Percentiles rank a stretch among this genome's conserved stretches.
phyloP scores from a whole-genome alignment of 30 jellyfish, hydroid and myxozoan species.

The Rhopilema esculentum region DNA sequence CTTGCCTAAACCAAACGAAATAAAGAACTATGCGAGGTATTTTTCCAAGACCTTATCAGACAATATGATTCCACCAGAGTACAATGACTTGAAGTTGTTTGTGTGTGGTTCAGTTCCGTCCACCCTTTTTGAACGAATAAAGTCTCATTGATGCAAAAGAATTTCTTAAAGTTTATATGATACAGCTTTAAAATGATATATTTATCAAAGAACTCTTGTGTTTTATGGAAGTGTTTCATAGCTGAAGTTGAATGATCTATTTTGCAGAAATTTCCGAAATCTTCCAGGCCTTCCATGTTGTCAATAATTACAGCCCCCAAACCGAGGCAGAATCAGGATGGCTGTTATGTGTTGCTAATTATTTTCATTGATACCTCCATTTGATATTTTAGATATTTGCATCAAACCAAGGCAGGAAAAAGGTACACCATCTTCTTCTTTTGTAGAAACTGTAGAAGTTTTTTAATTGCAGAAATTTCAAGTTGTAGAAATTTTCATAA shows the following conservation, averaged over 20 bases:
- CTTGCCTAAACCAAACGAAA: not conserved
- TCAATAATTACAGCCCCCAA: too few species aligned
- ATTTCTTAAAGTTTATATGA: too few species aligned
- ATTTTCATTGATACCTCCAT: not conserved
- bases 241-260: not conserved
- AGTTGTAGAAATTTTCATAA: too few species aligned
- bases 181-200: too few species aligned
- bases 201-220: too few species aligned
- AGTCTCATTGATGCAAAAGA: not conserved
- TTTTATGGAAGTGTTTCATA: not conserved
- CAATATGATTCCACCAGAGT: not conserved
- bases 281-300: too few species aligned
- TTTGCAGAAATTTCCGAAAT: too few species aligned
- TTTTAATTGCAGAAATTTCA: too few species aligned
- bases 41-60: not conserved
- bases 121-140: not conserved
- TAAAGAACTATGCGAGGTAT: not conserved
- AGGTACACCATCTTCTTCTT: constrained; percentile 62
- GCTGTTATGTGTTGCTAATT: not conserved
- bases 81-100: not conserved
- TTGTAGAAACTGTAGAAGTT: too few species aligned
- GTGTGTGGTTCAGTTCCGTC: not conserved
- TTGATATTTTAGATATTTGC: constrained; percentile 52
- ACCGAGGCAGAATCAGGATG: too few species aligned
- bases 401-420: constrained; percentile 85